Evolutionary conservation across 2,113 vertebrate species (phyloP).

Genomic region (Cinclus mexicanus): DNA sequence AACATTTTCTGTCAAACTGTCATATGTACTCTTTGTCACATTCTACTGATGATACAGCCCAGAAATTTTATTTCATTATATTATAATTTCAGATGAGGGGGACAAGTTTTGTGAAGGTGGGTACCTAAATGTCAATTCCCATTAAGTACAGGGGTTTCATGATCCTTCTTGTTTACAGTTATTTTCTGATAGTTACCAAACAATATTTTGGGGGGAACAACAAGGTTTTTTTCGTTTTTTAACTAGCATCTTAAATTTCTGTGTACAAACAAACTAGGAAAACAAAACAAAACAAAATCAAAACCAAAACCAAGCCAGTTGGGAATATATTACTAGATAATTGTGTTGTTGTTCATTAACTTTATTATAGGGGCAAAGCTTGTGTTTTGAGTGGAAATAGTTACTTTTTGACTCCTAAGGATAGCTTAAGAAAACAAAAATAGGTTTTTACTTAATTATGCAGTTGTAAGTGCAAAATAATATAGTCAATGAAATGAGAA

Average conservation of each 20-base stretch:
- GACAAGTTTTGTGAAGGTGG: neutral
- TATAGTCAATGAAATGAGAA: neutral
- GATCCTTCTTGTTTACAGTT: neutral
- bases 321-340: neutral
- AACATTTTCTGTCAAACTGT: neutral
- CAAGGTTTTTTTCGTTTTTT: neutral
- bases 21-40: neutral
- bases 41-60: neutral
- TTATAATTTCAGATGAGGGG: neutral
- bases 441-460: neutral
- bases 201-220: neutral
- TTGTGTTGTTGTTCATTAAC: neutral
- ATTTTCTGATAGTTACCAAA: neutral
- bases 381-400: neutral
- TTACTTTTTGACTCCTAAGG: neutral
- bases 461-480: neutral
- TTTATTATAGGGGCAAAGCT: neutral
- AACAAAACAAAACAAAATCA: neutral
- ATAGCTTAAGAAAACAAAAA: neutral
- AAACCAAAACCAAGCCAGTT: accelerated
- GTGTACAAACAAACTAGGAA: neutral
- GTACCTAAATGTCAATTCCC: neutral
- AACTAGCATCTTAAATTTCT: neutral
- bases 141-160: neutral
- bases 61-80: neutral